Evolutionary conservation across 2,113 vertebrate species (phyloP).

Genomic region (Hyperoodon ampullatus): DNA sequence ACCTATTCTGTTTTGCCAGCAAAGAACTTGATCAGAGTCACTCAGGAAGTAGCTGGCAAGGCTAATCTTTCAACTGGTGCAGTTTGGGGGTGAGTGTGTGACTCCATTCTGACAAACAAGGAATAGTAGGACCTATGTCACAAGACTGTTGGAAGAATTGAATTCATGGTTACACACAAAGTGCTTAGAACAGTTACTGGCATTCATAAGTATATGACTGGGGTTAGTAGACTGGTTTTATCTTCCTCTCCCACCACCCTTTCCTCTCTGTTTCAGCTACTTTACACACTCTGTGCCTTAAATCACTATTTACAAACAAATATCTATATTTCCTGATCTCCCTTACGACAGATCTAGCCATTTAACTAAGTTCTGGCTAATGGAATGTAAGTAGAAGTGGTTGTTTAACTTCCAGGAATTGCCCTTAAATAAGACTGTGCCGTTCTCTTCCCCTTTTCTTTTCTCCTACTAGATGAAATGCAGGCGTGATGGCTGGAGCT

Average conservation of each 20-base stretch:
- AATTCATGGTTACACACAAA: background rate
- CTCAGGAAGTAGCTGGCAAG: background rate
- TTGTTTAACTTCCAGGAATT: background rate
- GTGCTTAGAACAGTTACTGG: background rate
- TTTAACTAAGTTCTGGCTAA: background rate
- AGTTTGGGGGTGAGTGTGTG: background rate
- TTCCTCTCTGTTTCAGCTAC: background rate
- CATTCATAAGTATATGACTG: background rate
- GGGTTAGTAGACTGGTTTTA: background rate
- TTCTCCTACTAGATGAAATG: background rate
- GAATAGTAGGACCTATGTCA: background rate
- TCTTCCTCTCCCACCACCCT: background rate
- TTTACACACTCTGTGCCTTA: background rate
- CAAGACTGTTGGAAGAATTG: background rate
- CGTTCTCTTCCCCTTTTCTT: background rate
- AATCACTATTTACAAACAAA: background rate
- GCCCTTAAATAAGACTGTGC: background rate
- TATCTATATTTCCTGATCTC: background rate
- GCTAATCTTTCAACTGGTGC: background rate
- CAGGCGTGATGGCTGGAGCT: background rate
- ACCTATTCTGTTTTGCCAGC: background rate
- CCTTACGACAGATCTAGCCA: background rate
- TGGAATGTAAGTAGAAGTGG: background rate
- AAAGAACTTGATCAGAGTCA: background rate
- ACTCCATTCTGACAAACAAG: background rate